phyloP scores from a whole-genome alignment of 1,140 invertebrate genomes.

The Mya arenaria region DNA sequence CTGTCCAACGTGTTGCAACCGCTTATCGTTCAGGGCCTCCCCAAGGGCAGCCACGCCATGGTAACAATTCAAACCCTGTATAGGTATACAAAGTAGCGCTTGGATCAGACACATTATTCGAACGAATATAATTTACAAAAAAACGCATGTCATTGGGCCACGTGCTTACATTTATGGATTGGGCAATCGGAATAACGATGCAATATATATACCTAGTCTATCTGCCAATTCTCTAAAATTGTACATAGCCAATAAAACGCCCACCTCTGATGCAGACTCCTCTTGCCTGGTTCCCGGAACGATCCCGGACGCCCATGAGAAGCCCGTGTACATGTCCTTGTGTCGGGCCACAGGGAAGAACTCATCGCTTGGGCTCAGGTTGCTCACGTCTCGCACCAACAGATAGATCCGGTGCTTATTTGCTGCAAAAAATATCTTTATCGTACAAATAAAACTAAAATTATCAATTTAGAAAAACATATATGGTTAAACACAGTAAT shows the following conservation, averaged over 20 bases:
- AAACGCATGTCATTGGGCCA: background rate
- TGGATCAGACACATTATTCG: too few species aligned
- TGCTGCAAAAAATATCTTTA: background rate
- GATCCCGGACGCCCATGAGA: slow-evolving; percentile 73
- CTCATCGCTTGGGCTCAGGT: slow-evolving; percentile 64
- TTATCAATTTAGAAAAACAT: too few species aligned
- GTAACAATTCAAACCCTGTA: slow-evolving; percentile 72
- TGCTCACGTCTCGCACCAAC: slow-evolving; percentile 71
- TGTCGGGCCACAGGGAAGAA: slow-evolving; percentile 70
- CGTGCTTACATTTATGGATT: too few species aligned
- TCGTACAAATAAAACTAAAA: too few species aligned
- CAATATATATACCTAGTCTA: too few species aligned
- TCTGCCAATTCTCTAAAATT: too few species aligned
- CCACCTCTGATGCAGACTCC: slow-evolving; percentile 75
- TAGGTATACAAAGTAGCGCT: too few species aligned
- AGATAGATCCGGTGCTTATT: slow-evolving; percentile 66
- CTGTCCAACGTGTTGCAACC: slow-evolving; percentile 65
- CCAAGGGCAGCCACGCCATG: slow-evolving; percentile 74
- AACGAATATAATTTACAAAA: background rate
- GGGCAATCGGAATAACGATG: too few species aligned
- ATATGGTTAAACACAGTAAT: too few species aligned
- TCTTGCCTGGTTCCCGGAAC: slow-evolving; percentile 70
- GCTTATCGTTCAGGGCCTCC: slow-evolving; percentile 64
- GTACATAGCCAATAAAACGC: background rate
- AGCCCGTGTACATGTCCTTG: slow-evolving; percentile 72